Base-by-base conservation (phyloP, 2,888 invertebrate genomes). In the Lottia scabra region DNA sequence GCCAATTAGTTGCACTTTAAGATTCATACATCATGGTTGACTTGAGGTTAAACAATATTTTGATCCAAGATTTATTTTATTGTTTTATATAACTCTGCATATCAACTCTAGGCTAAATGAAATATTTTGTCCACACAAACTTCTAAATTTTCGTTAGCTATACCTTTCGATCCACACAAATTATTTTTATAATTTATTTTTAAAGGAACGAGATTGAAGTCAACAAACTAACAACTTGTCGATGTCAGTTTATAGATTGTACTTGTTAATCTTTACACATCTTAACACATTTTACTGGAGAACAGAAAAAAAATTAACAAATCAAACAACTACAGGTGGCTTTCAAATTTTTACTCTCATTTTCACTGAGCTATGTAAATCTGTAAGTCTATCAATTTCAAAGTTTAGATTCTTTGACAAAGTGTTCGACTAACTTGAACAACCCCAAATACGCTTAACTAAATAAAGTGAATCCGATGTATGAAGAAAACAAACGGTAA, bases 181-280 rank as follows among this genome's bases (percentile, higher is more conserved):
- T 38, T 38, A 38, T 38, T 38, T 38, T 1, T 38, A 38, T 8
- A 10, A 10, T 38, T 38, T 38, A n/a, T n/a, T 38, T 38, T 1
- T 38, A 38, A 38, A 38, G 38, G 10, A 38, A 38, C 5, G 38
- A 38, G 38, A 38, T 8, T 38, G 38, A 38, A 38, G 38, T 38
- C 38, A 38, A 38, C 23, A 23, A 23, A 56, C 56, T 56, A 56
- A 46, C 46, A 48, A 70, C 10, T 66, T 62, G 56, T 46, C 48
- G 6, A 1, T 38, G 45, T 45, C 45, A 46, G 10, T 8, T 13
- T 56, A 56, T 56, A 23, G 56, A 56, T 23, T 23, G 56, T 56
- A 56, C 56, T 56, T 56, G 56, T 43, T 43, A 69, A 23, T 70
- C 15, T 27, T 12, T 15, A 65, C 38, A 26, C 15, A 10, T 44